Evolutionary conservation across 2,888 invertebrate genomes (phyloP).

Genomic region (Blastobasis adustella): DNA sequence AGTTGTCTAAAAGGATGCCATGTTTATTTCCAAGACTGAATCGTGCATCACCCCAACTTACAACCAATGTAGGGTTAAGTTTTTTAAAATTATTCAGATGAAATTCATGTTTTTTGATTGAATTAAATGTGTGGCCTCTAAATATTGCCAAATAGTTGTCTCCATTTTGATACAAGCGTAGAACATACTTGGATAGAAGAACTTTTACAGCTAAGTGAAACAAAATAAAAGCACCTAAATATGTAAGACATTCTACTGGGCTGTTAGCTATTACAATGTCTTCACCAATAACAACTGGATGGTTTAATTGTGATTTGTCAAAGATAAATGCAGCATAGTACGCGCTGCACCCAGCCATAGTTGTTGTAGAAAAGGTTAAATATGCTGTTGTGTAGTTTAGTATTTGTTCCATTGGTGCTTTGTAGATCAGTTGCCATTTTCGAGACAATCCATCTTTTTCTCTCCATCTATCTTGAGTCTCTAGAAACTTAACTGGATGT

Average conservation of each 20-base stretch:
- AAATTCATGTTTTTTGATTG: slow-evolving; percentile 47
- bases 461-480: slow-evolving; percentile 48
- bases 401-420: slow-evolving; percentile 53
- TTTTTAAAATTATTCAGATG: slow-evolving; percentile 52
- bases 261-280: slow-evolving; percentile 54
- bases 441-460: slow-evolving; percentile 44
- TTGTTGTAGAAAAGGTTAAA: slow-evolving; percentile 42
- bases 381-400: slow-evolving; percentile 45
- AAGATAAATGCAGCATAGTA: slow-evolving; percentile 49
- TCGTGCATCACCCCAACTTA: slow-evolving; percentile 58
- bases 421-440: slow-evolving; percentile 57
- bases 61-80: slow-evolving; percentile 39
- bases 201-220: slow-evolving; percentile 50
- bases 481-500: slow-evolving; percentile 48
- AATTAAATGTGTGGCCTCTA: slow-evolving; percentile 46
- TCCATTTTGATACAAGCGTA: slow-evolving; percentile 55
- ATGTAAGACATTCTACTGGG: slow-evolving; percentile 45
- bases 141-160: slow-evolving; percentile 60
- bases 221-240: slow-evolving; percentile 45
- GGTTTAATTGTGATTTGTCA: slow-evolving; percentile 35
- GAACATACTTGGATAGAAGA: slow-evolving; percentile 53
- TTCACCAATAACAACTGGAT: slow-evolving; percentile 45
- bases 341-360: slow-evolving; percentile 27
- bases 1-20: slow-evolving; percentile 51
- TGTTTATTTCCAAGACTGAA: slow-evolving; percentile 52